Evolutionary conservation across 2,113 vertebrate genomes (phyloP), one percentile per base, ranked within the genome.

Genomic region (Pachyramphus minor): DNA sequence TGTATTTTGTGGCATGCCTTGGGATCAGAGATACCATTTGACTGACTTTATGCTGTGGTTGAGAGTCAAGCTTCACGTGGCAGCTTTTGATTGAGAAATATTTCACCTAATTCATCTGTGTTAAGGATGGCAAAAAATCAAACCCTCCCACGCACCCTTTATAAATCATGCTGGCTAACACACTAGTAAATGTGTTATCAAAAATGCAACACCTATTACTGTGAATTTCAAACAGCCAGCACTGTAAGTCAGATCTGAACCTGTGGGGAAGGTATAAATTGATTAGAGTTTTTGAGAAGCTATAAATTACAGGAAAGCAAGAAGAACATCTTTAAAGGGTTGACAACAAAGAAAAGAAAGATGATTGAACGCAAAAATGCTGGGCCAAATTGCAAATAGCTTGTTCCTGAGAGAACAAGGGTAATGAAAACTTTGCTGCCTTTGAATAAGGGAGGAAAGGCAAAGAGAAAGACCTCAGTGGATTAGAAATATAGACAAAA

Each of bases 241-340:
- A 12, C 45, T 69, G 71, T 80, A 97, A 96, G 68, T 93, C 28
- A 37, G 58, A 95, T 53, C 64, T 59, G 90, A 93, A 89, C 56
- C 92, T 93, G 53, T 94, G 23, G 60, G 91, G 92, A 92, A 96
- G 35, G 77, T 94, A 96, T 84, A 96, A 92, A 94, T 96, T 94
- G 78, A 93, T 94, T 59, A 45, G 84, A 68, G 33, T 89, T 93
- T 95, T 75, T 92, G 82, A 95, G 62, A 74, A 92, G 75, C 69
- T 96, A 95, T 95, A 94, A 95, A 95, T 97, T 96, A 95, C 89
- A 75, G 59, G 66, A 96, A 96, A 88, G 58, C 87, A 95, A 93
- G 78, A 82, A 0, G 35, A 91, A 50, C 33, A 23, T 91, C 84
- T 91, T 95, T 94, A 95, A 93, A 77, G 31, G 25, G 14, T 49